These are phyloP conservation scores for Nibea albiflora DNA, from an alignment of 2,113 vertebrate species.

Conservation along the genomic window DNA sequence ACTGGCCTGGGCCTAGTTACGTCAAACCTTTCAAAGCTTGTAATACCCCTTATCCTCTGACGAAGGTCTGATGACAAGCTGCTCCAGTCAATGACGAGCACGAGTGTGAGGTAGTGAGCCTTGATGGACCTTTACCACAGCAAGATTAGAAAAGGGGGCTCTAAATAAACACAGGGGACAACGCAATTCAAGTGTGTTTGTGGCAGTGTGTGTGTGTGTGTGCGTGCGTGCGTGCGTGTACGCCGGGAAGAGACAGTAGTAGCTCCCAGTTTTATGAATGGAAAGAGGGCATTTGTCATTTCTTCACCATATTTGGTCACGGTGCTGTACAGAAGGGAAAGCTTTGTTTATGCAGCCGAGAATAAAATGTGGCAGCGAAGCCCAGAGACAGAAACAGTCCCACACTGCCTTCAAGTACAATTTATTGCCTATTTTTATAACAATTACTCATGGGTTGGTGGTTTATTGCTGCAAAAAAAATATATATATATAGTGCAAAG, in stretches of 20 bases:
- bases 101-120: slow-evolving; percentile 64
- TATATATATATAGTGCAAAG: slow-evolving; percentile 26
- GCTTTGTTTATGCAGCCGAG: slow-evolving; percentile 75
- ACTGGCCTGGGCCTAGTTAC: slow-evolving; percentile 70
- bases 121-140: slow-evolving; percentile 60
- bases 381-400: slow-evolving; percentile 43
- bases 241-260: slow-evolving; percentile 52
- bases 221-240: slow-evolving; percentile 9
- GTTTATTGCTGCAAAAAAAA: slow-evolving; percentile 38
- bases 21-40: slow-evolving; percentile 86
- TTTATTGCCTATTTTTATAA: slow-evolving; percentile 51
- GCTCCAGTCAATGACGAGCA: slow-evolving; percentile 80
- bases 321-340: slow-evolving; percentile 65
- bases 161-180: slow-evolving; percentile 41
- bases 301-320: slow-evolving; percentile 84
- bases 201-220: slow-evolving; percentile 2
- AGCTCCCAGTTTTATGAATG: slow-evolving; percentile 81
- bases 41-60: slow-evolving; percentile 87
- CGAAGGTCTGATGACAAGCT: slow-evolving; percentile 85
- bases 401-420: slow-evolving; percentile 39
- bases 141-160: slow-evolving; percentile 59
- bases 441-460: slow-evolving; percentile 43
- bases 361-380: slow-evolving; percentile 72
- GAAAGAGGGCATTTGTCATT: slow-evolving; percentile 78
- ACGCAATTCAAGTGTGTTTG: slow-evolving; percentile 27